A percentile compares a stretch with the other conserved stretches of the same genome.
phyloP scores from a whole-genome alignment of 1,140 invertebrate species.

The Teleopsis dalmanni region DNA sequence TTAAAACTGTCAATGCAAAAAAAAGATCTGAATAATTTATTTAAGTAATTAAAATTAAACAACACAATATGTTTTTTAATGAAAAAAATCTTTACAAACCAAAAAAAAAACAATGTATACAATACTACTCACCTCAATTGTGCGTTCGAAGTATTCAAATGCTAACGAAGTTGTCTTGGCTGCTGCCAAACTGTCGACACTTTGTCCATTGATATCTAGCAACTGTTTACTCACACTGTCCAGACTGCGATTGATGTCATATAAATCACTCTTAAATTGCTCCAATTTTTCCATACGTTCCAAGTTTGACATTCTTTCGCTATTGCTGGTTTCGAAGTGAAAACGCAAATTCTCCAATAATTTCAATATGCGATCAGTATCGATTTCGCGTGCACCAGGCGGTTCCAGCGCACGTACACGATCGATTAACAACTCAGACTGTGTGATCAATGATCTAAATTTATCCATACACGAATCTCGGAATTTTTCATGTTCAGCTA shows the following conservation, averaged over 20 bases:
- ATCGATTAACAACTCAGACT: conserved; percentile 41
- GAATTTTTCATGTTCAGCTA: conserved; percentile 42
- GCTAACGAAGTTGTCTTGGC: conserved; percentile 62
- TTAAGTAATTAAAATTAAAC: not conserved
- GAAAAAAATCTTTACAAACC: not conserved
- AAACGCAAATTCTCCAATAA: conserved; percentile 49
- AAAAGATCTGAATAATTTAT: no score
- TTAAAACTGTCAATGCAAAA: no score
- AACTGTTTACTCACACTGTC: conserved; percentile 60
- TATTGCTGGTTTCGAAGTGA: conserved; percentile 40
- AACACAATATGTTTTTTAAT: not conserved
- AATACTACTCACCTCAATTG: conserved; percentile 57
- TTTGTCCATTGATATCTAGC: conserved; percentile 55
- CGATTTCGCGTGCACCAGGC: conserved; percentile 55
- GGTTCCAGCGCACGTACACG: conserved; percentile 56
- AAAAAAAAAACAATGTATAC: not conserved
- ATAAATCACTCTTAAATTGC: conserved; percentile 54
- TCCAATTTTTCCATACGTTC: conserved; percentile 58
- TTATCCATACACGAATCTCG: conserved; percentile 41
- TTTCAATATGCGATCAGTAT: conserved; percentile 61
- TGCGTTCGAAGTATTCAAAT: conserved; percentile 73
- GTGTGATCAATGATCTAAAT: conserved; percentile 43
- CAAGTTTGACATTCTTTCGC: conserved; percentile 57
- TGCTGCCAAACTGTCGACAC: conserved; percentile 62
- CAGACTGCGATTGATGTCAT: conserved; percentile 64